These are phyloP conservation scores for Masticophis lateralis DNA, from an alignment of 2,797 vertebrate genomes.

Conservation along the genomic window DNA sequence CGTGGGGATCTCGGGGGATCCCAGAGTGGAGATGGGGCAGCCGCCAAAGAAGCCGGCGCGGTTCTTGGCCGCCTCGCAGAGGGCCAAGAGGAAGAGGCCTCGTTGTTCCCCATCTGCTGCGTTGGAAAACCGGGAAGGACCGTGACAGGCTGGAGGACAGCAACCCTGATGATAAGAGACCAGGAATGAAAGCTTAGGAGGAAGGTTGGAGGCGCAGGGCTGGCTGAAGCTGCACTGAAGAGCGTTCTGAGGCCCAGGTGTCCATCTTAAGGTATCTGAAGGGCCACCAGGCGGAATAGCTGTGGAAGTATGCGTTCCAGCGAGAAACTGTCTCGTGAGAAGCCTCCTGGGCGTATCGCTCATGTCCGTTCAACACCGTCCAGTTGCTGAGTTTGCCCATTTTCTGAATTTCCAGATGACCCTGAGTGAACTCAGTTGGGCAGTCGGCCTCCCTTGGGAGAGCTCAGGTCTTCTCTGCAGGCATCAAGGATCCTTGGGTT, in stretches of 20 bases:
- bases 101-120: no score
- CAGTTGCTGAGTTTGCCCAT: not conserved
- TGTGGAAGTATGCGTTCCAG: not conserved
- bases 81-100: no score
- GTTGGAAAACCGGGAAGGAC: no score
- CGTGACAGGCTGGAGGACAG: no score
- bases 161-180: no score
- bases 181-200: no score
- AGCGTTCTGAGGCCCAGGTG: rapidly evolving
- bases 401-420: not conserved
- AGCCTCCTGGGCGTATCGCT: not conserved
- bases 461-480: not conserved
- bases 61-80: no score
- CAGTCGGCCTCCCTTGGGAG: not conserved
- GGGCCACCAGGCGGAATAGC: not conserved
- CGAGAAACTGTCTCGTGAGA: not conserved
- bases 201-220: not conserved
- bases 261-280: not conserved
- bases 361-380: not conserved
- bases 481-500: not conserved
- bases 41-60: no score
- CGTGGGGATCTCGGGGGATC: no score
- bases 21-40: not conserved
- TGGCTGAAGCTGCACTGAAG: no score
- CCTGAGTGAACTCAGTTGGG: no score